Base-by-base conservation (phyloP, 2,113 vertebrate genomes). In the Pomatorhinus ruficollis region DNA sequence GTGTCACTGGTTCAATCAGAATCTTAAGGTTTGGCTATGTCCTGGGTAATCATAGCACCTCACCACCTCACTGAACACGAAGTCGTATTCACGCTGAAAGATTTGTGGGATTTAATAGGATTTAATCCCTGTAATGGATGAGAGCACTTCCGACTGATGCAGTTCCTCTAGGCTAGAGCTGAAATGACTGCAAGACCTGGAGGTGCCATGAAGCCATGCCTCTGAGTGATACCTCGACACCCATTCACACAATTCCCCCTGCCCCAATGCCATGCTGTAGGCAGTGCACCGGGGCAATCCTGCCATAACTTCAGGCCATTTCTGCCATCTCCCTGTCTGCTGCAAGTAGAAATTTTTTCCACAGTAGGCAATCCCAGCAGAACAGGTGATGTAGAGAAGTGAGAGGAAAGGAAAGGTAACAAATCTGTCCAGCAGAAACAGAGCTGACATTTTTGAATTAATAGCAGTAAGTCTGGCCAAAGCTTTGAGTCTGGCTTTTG, bases 401-500 rank as follows among this genome's bases (percentile, higher is more conserved):
- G 72, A 80, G 60, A 52, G 42, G 63, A 70, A 95, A 66, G 54
- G 42, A 60, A 76, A 92, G 35, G 61, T 42, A 81, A 72, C 53
- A 77, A 71, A 83, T 86, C 49, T 80, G 37, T 56, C 61, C 59
- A 65, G 61, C 71, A 87, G 65, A 79, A 95, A 80, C 50, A 93
- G 83, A 96, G 63, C 83, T 86, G 82, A 66, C 80, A 71, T 61
- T 91, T 96, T 84, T 90, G 49, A 92, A 92, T 93, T 95, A 90
- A 77, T 23, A 93, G 53, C 56, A 81, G 49, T n/a, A 94, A 76
- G 76, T 93, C 78, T 75, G 85, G 72, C 79, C 83, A 96, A 96
- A 88, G 54, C 31, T 87, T 95, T 95, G 92, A 93, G 95, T 89
- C 18, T 87, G 70, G 50, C 21, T 40, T 85, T 75, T 85, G 49